Evolutionary conservation across 2,888 invertebrate genomes (phyloP).

Genomic region (Polia nebulosa): DNA sequence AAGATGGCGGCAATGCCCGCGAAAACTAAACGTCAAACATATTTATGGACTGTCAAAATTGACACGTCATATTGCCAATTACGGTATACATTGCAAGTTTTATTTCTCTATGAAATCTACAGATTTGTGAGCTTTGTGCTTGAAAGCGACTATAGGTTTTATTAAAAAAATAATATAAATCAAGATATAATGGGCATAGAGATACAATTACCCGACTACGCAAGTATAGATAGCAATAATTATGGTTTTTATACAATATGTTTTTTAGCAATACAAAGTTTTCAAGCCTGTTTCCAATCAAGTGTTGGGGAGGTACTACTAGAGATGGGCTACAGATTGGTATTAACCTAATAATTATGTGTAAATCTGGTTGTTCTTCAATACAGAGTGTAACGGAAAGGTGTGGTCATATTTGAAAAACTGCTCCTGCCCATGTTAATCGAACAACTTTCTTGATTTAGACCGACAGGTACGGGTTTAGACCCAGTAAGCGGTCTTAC

Average conservation of each 20-base stretch:
- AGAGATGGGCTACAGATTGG: not conserved
- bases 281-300: not conserved
- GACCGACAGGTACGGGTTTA: no score
- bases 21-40: not conserved
- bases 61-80: not conserved
- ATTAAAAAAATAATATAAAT: not conserved
- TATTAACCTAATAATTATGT: not conserved
- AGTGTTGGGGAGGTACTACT: not conserved
- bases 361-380: not conserved
- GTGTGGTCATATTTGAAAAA: no score
- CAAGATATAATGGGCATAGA: constrained; percentile 25
- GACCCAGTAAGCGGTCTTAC: not conserved
- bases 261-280: constrained; percentile 11
- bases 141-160: not conserved
- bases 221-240: constrained; percentile 46
- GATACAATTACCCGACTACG: constrained; percentile 58
- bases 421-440: no score
- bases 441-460: no score
- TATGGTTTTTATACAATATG: constrained; percentile 20
- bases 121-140: not conserved
- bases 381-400: not conserved
- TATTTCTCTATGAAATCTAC: not conserved
- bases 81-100: not conserved
- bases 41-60: not conserved
- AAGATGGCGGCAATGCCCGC: not conserved